These are phyloP conservation scores for Sipha maydis DNA, from an alignment of 2,888 invertebrate species.

Conservation along the genomic window DNA sequence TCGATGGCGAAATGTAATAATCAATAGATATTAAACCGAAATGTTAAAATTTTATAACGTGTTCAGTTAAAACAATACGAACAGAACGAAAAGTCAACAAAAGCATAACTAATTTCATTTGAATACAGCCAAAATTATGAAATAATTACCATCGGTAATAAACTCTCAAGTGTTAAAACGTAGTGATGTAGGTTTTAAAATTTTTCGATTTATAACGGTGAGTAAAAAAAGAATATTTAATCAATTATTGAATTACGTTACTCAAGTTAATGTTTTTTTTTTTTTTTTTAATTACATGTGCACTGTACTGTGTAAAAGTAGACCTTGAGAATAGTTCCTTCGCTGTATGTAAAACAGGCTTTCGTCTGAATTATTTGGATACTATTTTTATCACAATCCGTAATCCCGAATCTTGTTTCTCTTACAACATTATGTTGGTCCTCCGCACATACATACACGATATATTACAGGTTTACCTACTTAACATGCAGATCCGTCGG, in stretches of 20 bases:
- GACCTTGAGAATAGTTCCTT: not conserved
- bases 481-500: constrained; percentile 49
- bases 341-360: constrained; percentile 29
- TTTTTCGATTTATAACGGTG: not conserved
- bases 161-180: not conserved
- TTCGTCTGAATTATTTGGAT: constrained; percentile 33
- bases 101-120: not conserved
- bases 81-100: not conserved
- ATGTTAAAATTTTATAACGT: not conserved
- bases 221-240: not conserved
- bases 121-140: not conserved
- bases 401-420: constrained; percentile 60
- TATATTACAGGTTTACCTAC: constrained; percentile 60
- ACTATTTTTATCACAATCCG: constrained; percentile 43
- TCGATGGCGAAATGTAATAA: not conserved
- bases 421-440: not conserved
- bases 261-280: not conserved
- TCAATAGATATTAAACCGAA: not conserved
- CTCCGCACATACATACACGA: not conserved
- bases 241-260: not conserved
- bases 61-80: not conserved
- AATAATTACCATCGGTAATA: not conserved
- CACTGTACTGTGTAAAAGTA: not conserved
- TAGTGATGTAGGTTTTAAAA: not conserved
- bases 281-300: not conserved